phyloP scores from a whole-genome alignment of 2,113 vertebrate species.

The Cromileptes altivelis region DNA sequence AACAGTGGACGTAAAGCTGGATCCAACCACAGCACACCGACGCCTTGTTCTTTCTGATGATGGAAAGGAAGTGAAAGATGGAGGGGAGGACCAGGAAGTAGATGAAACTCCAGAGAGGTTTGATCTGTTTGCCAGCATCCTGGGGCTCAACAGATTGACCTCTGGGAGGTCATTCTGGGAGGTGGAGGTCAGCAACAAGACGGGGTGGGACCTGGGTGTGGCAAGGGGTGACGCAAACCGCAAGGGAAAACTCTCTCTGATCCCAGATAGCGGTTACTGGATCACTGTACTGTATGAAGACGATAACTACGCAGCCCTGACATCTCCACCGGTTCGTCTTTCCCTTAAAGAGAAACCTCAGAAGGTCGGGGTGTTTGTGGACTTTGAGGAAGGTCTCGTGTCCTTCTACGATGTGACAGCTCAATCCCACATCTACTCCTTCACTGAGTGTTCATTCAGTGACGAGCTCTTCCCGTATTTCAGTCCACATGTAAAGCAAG shows the following conservation, averaged over 20 bases:
- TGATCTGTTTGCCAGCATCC: constrained; percentile 62
- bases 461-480: constrained; percentile 87
- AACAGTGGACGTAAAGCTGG: constrained; percentile 75
- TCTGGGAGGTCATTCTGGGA: constrained; percentile 79
- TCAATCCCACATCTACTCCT: constrained; percentile 84
- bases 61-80: constrained; percentile 64
- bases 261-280: constrained; percentile 79
- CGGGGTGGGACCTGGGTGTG: constrained; percentile 80
- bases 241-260: constrained; percentile 65
- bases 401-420: constrained; percentile 86
- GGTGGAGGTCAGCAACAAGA: constrained; percentile 76
- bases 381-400: constrained; percentile 84
- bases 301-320: constrained; percentile 66
- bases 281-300: constrained; percentile 67
- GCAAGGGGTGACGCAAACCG: constrained; percentile 57
- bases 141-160: constrained; percentile 61
- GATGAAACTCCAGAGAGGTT: constrained; percentile 56
- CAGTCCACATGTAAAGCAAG: constrained; percentile 66
- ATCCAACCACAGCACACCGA: constrained; percentile 64
- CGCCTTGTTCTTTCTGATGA: constrained; percentile 65
- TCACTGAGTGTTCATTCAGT: constrained; percentile 81
- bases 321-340: constrained; percentile 57
- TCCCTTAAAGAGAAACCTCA: constrained; percentile 72
- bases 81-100: constrained; percentile 25
- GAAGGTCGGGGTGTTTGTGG: constrained; percentile 88